Conservation (phyloP, 2,888 invertebrate species). For the Pollenia griseotomentosa region DNA sequence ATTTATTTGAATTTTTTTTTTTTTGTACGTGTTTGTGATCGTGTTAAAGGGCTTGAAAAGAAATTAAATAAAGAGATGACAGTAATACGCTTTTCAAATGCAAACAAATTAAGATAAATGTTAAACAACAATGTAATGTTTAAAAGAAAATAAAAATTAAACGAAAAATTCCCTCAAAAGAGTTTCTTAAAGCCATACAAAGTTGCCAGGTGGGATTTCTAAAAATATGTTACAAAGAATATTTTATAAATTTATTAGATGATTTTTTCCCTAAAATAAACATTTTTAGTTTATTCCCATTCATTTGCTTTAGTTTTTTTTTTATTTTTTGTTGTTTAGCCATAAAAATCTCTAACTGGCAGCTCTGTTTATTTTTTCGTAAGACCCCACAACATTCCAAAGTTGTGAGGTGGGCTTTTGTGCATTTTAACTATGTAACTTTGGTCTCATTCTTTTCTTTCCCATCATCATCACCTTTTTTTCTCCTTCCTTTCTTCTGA, state of each 20-base stretch:
- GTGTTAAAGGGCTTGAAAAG: conserved; percentile 63
- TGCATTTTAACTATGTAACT: conserved; percentile 27
- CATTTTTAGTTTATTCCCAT: not conserved
- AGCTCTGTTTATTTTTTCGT: not conserved
- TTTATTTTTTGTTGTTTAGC: not conserved
- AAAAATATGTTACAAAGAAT: not conserved
- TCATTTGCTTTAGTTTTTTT: too few relatives aligned
- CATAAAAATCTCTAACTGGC: not conserved
- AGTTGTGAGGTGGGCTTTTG: conserved; percentile 30
- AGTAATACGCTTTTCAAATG: conserved; percentile 63
- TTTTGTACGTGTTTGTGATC: conserved; percentile 54
- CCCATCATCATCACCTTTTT: conserved; percentile 19
- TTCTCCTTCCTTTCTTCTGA: conserved; percentile 32
- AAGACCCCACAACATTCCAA: conserved; percentile 32
- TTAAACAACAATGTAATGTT: conserved; percentile 1
- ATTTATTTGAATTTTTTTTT: conserved; percentile 2
- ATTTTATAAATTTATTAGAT: not conserved
- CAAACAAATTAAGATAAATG: conserved; percentile 69
- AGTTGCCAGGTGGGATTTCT: not conserved
- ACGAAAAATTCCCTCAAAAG: not conserved
- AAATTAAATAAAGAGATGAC: conserved; percentile 66
- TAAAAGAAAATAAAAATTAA: not conserved
- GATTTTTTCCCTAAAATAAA: not conserved
- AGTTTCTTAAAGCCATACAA: not conserved
- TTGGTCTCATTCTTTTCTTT: conserved; percentile 10